These are phyloP conservation scores for Lagopus leucura DNA, from an alignment of 2,113 vertebrate genomes.

Conservation along the genomic window DNA sequence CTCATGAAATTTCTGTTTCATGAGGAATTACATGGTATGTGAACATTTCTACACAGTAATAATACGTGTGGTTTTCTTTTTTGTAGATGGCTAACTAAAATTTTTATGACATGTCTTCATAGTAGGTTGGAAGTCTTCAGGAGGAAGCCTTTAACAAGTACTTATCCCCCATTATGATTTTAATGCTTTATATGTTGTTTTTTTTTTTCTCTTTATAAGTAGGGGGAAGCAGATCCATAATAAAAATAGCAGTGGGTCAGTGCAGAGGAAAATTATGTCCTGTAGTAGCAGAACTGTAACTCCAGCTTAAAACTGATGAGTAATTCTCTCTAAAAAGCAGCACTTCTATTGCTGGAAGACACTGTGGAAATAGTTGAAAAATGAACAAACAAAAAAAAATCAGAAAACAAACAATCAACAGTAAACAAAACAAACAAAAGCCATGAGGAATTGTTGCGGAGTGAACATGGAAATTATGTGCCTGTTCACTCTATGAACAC, in stretches of 20 bases:
- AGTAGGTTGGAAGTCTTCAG: not conserved
- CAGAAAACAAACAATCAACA: too few relatives aligned
- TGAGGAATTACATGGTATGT: fast-evolving
- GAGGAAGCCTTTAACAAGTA: not conserved
- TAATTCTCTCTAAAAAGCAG: not conserved
- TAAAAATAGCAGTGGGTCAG: not conserved
- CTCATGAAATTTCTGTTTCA: not conserved
- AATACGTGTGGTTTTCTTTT: not conserved
- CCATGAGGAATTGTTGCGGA: not conserved
- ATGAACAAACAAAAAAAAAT: not conserved
- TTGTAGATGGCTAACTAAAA: not conserved
- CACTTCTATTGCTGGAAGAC: not conserved
- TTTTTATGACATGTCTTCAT: not conserved
- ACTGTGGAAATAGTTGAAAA: not conserved
- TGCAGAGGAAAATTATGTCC: not conserved
- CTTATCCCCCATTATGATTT: not conserved
- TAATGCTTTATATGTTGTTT: fast-evolving
- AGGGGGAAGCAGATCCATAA: not conserved
- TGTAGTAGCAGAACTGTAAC: not conserved
- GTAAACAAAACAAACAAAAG: too few relatives aligned
- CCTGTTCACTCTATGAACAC: not conserved
- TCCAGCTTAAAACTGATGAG: not conserved
- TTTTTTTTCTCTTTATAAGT: not conserved
- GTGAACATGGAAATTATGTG: not conserved
- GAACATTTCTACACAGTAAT: not conserved